Evolutionary conservation across 2,888 invertebrate genomes (phyloP).

Genomic region (Apamea monoglypha): DNA sequence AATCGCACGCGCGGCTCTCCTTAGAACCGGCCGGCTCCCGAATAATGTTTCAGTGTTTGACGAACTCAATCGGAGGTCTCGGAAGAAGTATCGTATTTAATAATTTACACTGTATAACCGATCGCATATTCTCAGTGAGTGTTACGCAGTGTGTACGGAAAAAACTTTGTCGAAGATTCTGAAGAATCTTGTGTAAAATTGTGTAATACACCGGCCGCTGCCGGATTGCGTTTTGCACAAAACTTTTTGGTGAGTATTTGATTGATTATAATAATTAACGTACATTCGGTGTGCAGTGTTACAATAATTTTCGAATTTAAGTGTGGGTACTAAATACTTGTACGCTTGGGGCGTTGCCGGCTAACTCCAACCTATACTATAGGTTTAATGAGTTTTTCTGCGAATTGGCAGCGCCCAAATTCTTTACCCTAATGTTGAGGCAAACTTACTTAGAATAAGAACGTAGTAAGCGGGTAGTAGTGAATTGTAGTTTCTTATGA

Average conservation of each 20-base stretch:
- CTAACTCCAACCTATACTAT: constrained; percentile 68
- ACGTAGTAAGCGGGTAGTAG: constrained; percentile 13
- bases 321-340: constrained; percentile 65
- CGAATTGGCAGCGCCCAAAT: constrained; percentile 82
- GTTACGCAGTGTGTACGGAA: constrained; percentile 90
- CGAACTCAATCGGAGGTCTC: constrained; percentile 90
- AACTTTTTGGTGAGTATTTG: constrained; percentile 86
- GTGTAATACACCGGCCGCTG: constrained; percentile 88
- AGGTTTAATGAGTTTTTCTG: constrained; percentile 81
- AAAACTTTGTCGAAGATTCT: constrained; percentile 91
- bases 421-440: constrained; percentile 69
- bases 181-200: constrained; percentile 90
- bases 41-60: constrained; percentile 91
- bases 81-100: constrained; percentile 89
- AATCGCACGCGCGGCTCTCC: constrained; percentile 88
- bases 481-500: constrained; percentile 1
- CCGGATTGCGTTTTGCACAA: constrained; percentile 89
- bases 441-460: constrained; percentile 14
- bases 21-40: constrained; percentile 89
- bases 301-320: constrained; percentile 47
- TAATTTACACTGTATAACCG: constrained; percentile 89
- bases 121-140: constrained; percentile 90
- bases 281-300: constrained; percentile 36
- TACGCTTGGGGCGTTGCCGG: constrained; percentile 85
- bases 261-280: constrained; percentile 56